Evolutionary conservation across 2,888 invertebrate genomes (phyloP).

Genomic region (Sepioteuthis lessoniana): DNA sequence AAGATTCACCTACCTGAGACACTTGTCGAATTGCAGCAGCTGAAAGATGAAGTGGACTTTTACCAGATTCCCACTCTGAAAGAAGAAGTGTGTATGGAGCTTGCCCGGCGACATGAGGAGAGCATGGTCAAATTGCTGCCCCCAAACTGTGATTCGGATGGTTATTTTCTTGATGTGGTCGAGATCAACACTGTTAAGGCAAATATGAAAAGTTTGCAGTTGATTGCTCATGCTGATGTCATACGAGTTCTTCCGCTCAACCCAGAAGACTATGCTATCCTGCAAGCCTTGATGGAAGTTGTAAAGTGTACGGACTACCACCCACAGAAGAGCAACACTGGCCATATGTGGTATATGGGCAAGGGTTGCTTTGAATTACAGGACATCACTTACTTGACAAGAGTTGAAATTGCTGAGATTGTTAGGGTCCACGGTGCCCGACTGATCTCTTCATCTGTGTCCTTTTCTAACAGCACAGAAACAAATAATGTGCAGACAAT

Average conservation of each 20-base stretch:
- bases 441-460: constrained; percentile 24
- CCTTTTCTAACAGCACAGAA: constrained; percentile 44
- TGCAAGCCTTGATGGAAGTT: constrained; percentile 13
- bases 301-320: constrained; percentile 10
- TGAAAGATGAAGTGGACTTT: constrained; percentile 47
- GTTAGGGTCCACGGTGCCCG: constrained; percentile 20
- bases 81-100: background rate
- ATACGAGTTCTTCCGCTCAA: constrained; percentile 38
- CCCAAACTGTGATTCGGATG: background rate
- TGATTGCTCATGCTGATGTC: constrained; percentile 35
- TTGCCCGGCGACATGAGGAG: constrained; percentile 36
- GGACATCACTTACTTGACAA: constrained; percentile 44
- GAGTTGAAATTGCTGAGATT: constrained; percentile 43
- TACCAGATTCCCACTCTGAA: constrained; percentile 41
- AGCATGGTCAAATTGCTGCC: constrained; percentile 23
- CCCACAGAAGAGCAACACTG: constrained; percentile 41
- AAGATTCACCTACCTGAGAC: constrained; percentile 43
- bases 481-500: constrained; percentile 43
- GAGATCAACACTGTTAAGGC: constrained; percentile 35
- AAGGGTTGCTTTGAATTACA: constrained; percentile 42
- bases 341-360: constrained; percentile 46
- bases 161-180: constrained; percentile 43
- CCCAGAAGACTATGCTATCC: background rate
- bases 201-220: constrained; percentile 2
- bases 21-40: constrained; percentile 41